Base-by-base conservation (phyloP, 2,888 invertebrate genomes). In the Byasa hedistus region DNA sequence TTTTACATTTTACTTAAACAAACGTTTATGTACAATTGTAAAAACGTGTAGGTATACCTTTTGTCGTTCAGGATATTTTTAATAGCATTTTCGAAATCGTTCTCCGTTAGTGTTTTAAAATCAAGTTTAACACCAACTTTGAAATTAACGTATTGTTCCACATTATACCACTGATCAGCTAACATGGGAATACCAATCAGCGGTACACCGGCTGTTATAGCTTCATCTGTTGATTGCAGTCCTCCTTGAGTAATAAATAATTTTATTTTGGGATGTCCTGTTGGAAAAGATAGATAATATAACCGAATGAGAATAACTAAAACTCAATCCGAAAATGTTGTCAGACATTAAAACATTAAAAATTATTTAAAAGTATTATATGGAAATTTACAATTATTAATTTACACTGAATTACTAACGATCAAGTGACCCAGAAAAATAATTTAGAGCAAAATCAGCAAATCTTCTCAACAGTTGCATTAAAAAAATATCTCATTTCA, bases 181-280 rank as follows among this genome's bases (percentile, higher is more conserved):
- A 82, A 71, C 72, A 85, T 79, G 4, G 84, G 83, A 57, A 86
- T 74, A 7, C 78, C 83, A 12, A 85, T 69, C 3, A 86, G 69
- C 15, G 85, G 85, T 4, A 83, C 79, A 22, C 78, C 77, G 10
- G 80, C 79, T 15, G 76, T 75, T 23, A 88, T 80, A 0, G 85
- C 79, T 73, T 87, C 86, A 69, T 86, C 85, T 0, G 83, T 76
- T 0, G 86, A 86, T 69, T 86, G 85, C 8, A 85, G 64, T 1
- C 87, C 87, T 57, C 83, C 84, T 79, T 87, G 87, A 0, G 83
- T 84, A 19, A 86, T 79, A 68, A 88, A 89, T 2, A 85, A 66
- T 71, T 86, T 87, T 3, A 88, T 64, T 61, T 89, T 88, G 17
- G 82, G 80, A 70, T 89, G 88, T 51, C 70, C 79, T 79, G 71